Base-by-base conservation (phyloP, 2,797 vertebrate genomes). In the Oreortyx pictus region DNA sequence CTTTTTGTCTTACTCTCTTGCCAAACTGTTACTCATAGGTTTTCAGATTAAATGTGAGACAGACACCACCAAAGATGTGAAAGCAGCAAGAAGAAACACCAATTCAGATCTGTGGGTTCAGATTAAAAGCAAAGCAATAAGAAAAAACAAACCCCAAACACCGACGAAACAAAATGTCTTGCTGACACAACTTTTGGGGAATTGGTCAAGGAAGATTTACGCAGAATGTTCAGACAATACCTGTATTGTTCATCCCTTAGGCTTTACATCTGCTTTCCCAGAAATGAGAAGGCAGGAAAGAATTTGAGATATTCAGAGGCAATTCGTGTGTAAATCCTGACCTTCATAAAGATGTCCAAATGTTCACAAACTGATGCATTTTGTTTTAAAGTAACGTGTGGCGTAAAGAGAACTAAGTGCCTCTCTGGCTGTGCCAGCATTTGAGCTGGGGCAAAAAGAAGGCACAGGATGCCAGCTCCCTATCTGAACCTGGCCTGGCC, bases 231-330 rank as follows among this genome's bases (percentile, higher is more conserved):
- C 43, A 86, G 64, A 93, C 57, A 82, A 77, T 74, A 79, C 16
- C 37, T 88, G 37, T 37, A 86, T 86, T 92, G 47, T 43, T 86
- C 74, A 49, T 60, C 47, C 25, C 44, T 75, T 61, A 84, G 33
- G 27, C 85, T n/a, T 92, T 93, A 62, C 22, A 35, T 76, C 72
- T 87, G 37, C 61, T 85, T 94, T 90, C 86, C 73, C 62, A 85
- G 59, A 85, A 90, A 81, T 83, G 25, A 88, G 71, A 93, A 75
- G 15, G 33, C 52, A 82, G 41, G 43, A 86, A 89, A 72, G 60
- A 93, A 89, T 84, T 76, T 43, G 77, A 74, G 61, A 68, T 91
- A 76, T 77, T 89, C 50, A 54, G 54, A 70, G 65, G 43, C 71
- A 76, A 94, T 76, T 29, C 18, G 9, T 82, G 60, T 82, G 74